Conservation (phyloP, 1,140 invertebrate species). For the Lordiphosa mommai region DNA sequence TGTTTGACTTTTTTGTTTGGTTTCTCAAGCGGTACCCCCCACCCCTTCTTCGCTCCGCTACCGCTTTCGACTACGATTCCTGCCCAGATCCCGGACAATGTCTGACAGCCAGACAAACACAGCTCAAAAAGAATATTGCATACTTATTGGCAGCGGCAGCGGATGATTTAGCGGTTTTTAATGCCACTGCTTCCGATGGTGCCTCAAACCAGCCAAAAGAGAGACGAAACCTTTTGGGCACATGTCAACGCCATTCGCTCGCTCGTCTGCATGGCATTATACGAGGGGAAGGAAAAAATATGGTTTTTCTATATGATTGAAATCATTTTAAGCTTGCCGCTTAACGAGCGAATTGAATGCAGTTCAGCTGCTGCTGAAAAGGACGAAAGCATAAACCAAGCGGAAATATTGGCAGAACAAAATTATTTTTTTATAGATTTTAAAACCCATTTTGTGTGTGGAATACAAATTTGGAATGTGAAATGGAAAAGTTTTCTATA, state of each 20-base stretch:
- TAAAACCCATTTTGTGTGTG: too few relatives aligned
- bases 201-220: not conserved
- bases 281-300: constrained; percentile 17
- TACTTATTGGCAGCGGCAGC: constrained; percentile 58
- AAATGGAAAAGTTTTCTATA: too few relatives aligned
- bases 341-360: constrained; percentile 27
- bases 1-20: constrained; percentile 56
- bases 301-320: constrained; percentile 21
- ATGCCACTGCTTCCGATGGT: constrained; percentile 24
- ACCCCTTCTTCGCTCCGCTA: not conserved
- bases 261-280: constrained; percentile 41
- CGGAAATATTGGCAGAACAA: not conserved
- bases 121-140: constrained; percentile 55
- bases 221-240: constrained; percentile 27
- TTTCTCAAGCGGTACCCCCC: constrained; percentile 16
- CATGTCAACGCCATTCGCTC: constrained; percentile 53
- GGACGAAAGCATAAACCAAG: not conserved
- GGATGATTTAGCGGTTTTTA: constrained; percentile 61
- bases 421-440: too few relatives aligned
- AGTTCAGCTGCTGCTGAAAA: constrained; percentile 1
- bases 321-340: constrained; percentile 27
- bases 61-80: constrained; percentile 3
- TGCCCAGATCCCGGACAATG: constrained; percentile 15
- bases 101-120: constrained; percentile 50
- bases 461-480: too few relatives aligned